phyloP scores from a whole-genome alignment of 1,140 invertebrate genomes.

The Anoplolepis gracilipes region DNA sequence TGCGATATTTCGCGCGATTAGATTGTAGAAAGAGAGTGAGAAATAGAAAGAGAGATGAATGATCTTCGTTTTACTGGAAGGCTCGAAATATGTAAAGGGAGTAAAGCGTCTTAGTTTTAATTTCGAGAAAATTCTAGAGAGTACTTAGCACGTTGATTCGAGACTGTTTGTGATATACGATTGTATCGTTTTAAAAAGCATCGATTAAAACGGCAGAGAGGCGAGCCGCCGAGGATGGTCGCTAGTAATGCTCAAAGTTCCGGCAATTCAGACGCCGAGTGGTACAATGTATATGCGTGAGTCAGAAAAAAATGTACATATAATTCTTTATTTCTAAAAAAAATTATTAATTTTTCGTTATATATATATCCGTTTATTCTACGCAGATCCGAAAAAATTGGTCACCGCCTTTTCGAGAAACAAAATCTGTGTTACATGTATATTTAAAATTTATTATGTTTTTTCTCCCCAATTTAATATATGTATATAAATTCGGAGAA shows the following conservation, averaged over 20 bases:
- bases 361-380: background rate
- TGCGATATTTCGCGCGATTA: constrained; percentile 38
- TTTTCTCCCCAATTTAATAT: background rate
- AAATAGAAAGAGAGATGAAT: background rate
- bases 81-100: background rate
- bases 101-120: constrained; percentile 26
- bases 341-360: constrained; percentile 6
- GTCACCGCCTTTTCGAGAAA: background rate
- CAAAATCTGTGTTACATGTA: no score
- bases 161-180: constrained; percentile 48
- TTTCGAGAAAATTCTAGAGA: constrained; percentile 8
- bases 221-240: background rate
- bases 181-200: constrained; percentile 38
- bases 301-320: constrained; percentile 28
- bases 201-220: background rate
- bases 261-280: constrained; percentile 27
- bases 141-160: constrained; percentile 48
- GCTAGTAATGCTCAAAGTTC: constrained; percentile 41
- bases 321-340: constrained; percentile 31
- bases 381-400: background rate
- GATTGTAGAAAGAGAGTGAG: constrained; percentile 27
- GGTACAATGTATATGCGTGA: constrained; percentile 5
- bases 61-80: constrained; percentile 17
- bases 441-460: background rate
- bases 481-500: background rate